Base-by-base conservation (phyloP, 2,113 vertebrate genomes). In the Sander vitreus region DNA sequence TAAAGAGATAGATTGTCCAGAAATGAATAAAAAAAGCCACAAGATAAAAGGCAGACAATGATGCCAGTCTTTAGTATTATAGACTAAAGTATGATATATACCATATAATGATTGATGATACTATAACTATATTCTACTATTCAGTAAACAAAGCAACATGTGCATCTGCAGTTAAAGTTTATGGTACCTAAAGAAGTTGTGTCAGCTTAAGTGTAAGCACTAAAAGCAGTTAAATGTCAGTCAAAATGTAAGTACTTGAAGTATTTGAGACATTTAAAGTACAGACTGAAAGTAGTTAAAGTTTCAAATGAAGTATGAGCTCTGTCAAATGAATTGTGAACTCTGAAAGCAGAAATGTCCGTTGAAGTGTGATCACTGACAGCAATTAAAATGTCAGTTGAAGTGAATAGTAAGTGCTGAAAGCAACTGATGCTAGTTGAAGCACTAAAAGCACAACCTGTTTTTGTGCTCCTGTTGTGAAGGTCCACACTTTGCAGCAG, bases 401-500 rank as follows among this genome's bases (percentile, higher is more conserved):
- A 43, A 5, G 2, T 48, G 13, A 43, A 43, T 11, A 43, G 39
- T 1, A 18, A n/a, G 9, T 5, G 3, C 50, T 36, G 8, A n/a
- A 30, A 76, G 60, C 0, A 33, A 10, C 13, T 30, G 5, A 58
- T 30, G 15, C 5, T 55, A 0, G 0, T 1, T 54, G 14, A 73
- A 23, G 1, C 21, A 25, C 18, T 64, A 1, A 76, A 45, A 21
- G 2, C 1, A 0, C 10, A 58, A 60, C 21, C 68, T 75, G 53
- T 68, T 53, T n/a, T 60, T 25, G 2, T 45, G 15, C 21, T 76
- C 9, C 10, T 53, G 3, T 64, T 71, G 91, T 95, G 2, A 92
- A 99, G 98, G 98, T 91, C 98, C 98, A 79, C 95, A 96, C 88
- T 96, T 96, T 93, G 98, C 98, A 88, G 98, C 98, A 70, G 97